These are phyloP conservation scores for Embiotoca jacksoni DNA, from an alignment of 2,113 vertebrate genomes.

Conservation along the genomic window DNA sequence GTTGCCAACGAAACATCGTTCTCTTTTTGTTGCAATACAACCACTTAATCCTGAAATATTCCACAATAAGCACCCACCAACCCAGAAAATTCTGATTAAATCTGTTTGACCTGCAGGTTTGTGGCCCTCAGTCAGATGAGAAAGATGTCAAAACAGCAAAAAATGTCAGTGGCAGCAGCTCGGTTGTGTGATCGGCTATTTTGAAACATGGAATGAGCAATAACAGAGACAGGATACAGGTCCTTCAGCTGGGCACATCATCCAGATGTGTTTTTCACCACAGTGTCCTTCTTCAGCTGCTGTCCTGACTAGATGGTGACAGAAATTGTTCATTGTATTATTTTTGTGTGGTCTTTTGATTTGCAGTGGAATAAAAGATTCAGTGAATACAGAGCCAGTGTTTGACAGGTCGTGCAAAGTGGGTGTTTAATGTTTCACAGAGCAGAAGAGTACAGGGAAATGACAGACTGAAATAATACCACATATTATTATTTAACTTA, in stretches of 20 bases:
- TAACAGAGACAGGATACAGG: too few relatives aligned
- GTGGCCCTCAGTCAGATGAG: too few relatives aligned
- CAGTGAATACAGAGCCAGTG: background rate
- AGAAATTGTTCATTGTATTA: background rate
- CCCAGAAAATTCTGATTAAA: too few relatives aligned
- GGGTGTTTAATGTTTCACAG: constrained; percentile 8
- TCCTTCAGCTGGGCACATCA: background rate
- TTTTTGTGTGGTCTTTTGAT: background rate
- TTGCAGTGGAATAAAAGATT: background rate
- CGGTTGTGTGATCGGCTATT: too few relatives aligned
- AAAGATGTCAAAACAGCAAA: too few relatives aligned
- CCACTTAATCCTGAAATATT: too few relatives aligned
- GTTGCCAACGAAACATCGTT: background rate
- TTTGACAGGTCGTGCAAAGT: background rate
- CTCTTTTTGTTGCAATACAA: background rate
- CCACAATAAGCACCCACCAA: too few relatives aligned
- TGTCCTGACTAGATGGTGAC: background rate
- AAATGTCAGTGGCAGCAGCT: too few relatives aligned
- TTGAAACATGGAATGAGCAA: too few relatives aligned
- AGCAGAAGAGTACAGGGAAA: background rate
- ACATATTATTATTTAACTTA: too few relatives aligned
- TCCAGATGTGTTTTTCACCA: background rate
- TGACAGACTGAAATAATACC: too few relatives aligned
- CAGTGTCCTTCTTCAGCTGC: background rate
- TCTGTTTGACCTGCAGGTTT: too few relatives aligned